Conservation (phyloP, 1,140 invertebrate species). For the Parasteatoda tepidariorum region DNA sequence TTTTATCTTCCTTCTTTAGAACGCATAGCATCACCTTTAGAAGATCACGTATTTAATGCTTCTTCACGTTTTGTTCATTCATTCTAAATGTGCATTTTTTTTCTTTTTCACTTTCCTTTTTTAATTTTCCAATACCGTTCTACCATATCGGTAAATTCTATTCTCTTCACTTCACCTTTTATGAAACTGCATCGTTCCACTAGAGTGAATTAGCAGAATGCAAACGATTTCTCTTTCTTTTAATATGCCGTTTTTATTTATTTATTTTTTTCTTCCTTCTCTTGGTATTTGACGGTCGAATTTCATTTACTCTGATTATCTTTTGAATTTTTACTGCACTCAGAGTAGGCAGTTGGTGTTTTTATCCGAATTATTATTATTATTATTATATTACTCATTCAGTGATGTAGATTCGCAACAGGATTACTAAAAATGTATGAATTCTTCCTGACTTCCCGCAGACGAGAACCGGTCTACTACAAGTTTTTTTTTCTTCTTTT, state of each 20-base stretch:
- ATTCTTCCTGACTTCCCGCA: too few relatives aligned
- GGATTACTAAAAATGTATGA: too few relatives aligned
- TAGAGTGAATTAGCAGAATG: background rate
- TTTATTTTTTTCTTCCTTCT: too few relatives aligned
- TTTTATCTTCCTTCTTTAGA: background rate
- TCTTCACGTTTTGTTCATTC: background rate
- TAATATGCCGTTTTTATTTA: too few relatives aligned
- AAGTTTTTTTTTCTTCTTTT: background rate
- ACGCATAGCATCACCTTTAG: background rate
- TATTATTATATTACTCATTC: too few relatives aligned
- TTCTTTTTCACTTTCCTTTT: background rate
- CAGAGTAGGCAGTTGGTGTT: too few relatives aligned
- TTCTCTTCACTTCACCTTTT: background rate
- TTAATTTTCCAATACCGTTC: background rate
- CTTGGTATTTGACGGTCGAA: too few relatives aligned
- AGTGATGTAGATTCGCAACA: too few relatives aligned
- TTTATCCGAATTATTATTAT: too few relatives aligned
- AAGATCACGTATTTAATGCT: background rate
- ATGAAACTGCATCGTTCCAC: background rate
- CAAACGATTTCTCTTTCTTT: background rate
- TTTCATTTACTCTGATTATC: too few relatives aligned
- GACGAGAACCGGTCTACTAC: background rate
- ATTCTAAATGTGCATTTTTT: background rate
- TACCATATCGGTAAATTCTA: background rate
- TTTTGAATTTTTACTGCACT: too few relatives aligned